phyloP scores from a whole-genome alignment of 2,113 vertebrate species.

The Xenopus borealis region DNA sequence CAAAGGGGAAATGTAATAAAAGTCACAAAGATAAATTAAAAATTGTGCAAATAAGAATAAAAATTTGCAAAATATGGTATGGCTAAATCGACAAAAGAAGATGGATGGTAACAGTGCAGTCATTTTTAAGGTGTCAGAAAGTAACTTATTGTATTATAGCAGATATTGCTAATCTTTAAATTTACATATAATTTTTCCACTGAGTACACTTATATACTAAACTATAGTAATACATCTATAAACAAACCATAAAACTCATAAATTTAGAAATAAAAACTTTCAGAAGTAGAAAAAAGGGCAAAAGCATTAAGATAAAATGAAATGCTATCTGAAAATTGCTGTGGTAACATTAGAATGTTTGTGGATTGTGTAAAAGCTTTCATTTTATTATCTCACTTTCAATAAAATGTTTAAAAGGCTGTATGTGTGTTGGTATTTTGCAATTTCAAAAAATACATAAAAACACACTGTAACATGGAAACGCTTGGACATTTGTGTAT shows the following conservation, averaged over 20 bases:
- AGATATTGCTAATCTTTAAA: slow-evolving; percentile 41
- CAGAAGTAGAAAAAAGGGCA: slow-evolving; percentile 10
- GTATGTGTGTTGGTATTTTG: slow-evolving; percentile 19
- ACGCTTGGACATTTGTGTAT: too few relatives aligned
- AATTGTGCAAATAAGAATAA: too few relatives aligned
- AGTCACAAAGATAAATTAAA: too few relatives aligned
- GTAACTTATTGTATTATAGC: slow-evolving; percentile 36
- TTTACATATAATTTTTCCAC: slow-evolving; percentile 30
- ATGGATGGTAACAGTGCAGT: slow-evolving; percentile 3
- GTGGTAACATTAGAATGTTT: slow-evolving; percentile 33
- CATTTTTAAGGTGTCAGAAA: slow-evolving; percentile 26
- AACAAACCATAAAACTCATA: slow-evolving; percentile 35
- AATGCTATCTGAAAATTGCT: slow-evolving; percentile 20
- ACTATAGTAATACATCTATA: slow-evolving; percentile 24
- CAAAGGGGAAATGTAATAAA: too few relatives aligned
- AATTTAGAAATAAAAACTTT: slow-evolving; percentile 22
- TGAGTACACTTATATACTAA: slow-evolving; percentile 42
- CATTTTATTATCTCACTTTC: slow-evolving; percentile 27
- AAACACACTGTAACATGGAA: too few relatives aligned
- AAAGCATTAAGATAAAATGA: slow-evolving; percentile 14
- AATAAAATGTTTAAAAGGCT: slow-evolving; percentile 34
- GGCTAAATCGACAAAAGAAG: too few relatives aligned
- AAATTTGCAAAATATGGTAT: too few relatives aligned
- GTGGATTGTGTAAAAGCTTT: slow-evolving; percentile 37
- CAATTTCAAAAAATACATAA: slow-evolving; percentile 19